These are phyloP conservation scores for Epicampocera succincta DNA, from an alignment of 2,888 invertebrate species.

Conservation along the genomic window DNA sequence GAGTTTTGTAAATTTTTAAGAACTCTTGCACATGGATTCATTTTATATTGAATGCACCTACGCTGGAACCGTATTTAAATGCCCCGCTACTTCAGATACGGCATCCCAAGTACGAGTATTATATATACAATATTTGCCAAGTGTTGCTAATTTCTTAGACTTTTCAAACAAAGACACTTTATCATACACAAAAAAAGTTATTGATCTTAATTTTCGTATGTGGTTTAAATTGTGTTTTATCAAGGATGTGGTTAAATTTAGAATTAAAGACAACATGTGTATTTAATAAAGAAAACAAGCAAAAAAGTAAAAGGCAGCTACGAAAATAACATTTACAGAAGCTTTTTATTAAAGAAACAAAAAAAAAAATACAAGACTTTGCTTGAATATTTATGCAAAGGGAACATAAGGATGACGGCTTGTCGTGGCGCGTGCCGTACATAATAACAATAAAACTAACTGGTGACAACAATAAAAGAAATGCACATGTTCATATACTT, in stretches of 20 bases:
- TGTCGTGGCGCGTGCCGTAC: constrained; percentile 75
- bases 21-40: too few relatives aligned
- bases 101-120: neutral
- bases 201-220: constrained; percentile 23
- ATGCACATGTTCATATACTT: constrained; percentile 58
- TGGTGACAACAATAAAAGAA: constrained; percentile 58
- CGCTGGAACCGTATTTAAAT: too few relatives aligned
- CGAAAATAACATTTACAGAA: constrained; percentile 60
- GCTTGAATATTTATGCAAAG: constrained; percentile 20
- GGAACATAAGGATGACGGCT: constrained; percentile 61
- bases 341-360: constrained; percentile 27
- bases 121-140: constrained; percentile 7
- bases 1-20: too few relatives aligned
- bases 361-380: constrained; percentile 1
- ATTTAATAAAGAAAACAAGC: constrained; percentile 28
- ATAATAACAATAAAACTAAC: constrained; percentile 50
- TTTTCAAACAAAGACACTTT: neutral
- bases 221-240: constrained; percentile 9
- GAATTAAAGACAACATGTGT: constrained; percentile 52
- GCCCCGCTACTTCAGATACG: neutral
- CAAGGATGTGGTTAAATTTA: constrained; percentile 64
- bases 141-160: constrained; percentile 18
- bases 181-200: neutral
- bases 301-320: constrained; percentile 45
- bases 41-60: too few relatives aligned